Percentiles rank a stretch among this genome's conserved stretches.
Evolutionary conservation across 2,888 invertebrate genomes (phyloP).

Genomic region (Odontocerum albicorne): DNA sequence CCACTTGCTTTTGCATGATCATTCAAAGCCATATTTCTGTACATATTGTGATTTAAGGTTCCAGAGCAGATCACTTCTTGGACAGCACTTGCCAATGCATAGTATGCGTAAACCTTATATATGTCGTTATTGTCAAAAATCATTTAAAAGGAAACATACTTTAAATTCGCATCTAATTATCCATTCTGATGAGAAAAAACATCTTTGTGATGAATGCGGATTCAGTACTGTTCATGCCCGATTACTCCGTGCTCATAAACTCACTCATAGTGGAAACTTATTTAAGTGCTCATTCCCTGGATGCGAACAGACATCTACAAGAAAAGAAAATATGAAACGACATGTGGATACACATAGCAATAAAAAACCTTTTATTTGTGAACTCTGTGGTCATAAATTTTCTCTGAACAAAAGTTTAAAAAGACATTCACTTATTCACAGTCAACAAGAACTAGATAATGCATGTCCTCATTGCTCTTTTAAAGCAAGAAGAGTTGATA

Average conservation of each 20-base stretch:
- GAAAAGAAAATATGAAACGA: constrained; percentile 57
- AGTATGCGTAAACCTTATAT: constrained; percentile 55
- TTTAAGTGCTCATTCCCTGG: constrained; percentile 52
- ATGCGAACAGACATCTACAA: constrained; percentile 51
- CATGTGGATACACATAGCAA: constrained; percentile 58
- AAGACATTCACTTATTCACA: constrained; percentile 34
- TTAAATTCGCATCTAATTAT: constrained; percentile 56
- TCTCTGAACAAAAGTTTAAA: constrained; percentile 57
- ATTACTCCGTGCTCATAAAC: constrained; percentile 55
- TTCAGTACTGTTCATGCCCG: constrained; percentile 59
- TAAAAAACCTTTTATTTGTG: constrained; percentile 58
- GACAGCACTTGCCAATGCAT: constrained; percentile 57
- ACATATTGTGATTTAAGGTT: constrained; percentile 53
- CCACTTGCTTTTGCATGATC: constrained; percentile 50
- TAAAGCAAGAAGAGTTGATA: constrained; percentile 53
- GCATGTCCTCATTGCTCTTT: constrained; percentile 53
- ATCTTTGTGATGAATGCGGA: constrained; percentile 60
- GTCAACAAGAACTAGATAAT: constrained; percentile 42
- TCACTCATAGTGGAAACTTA: constrained; percentile 54
- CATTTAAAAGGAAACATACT: constrained; percentile 62
- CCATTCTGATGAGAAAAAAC: constrained; percentile 53
- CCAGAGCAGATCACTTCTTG: constrained; percentile 51
- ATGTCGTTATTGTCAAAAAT: constrained; percentile 53
- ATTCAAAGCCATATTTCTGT: constrained; percentile 55
- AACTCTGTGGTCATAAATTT: constrained; percentile 58